These are phyloP conservation scores for Pseudolycoriella hygida DNA, from an alignment of 2,888 invertebrate genomes.

Conservation along the genomic window DNA sequence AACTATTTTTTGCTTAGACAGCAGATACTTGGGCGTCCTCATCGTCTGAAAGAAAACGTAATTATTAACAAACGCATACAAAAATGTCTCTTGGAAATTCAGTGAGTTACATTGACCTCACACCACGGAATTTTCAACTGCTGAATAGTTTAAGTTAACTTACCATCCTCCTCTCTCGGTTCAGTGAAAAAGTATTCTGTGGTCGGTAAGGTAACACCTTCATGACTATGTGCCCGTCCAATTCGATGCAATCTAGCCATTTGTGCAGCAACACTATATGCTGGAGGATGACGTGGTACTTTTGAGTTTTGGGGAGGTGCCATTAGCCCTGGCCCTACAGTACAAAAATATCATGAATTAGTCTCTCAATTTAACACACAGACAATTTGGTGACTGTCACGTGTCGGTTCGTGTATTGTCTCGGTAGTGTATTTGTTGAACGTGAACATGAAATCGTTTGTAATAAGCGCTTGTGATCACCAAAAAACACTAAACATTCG, in stretches of 20 bases:
- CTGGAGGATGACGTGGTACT: slow-evolving; percentile 42
- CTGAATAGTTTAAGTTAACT: slow-evolving; percentile 2
- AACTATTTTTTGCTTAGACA: slow-evolving; percentile 10
- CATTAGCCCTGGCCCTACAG: slow-evolving; percentile 9
- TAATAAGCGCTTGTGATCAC: no score
- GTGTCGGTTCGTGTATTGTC: no score
- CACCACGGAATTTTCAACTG: background rate
- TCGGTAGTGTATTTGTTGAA: no score
- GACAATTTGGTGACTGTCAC: no score
- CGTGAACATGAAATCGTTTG: no score
- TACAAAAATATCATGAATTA: background rate
- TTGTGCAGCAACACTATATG: slow-evolving; percentile 72
- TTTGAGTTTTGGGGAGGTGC: slow-evolving; percentile 9
- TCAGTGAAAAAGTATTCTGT: slow-evolving; percentile 4
- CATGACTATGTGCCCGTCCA: slow-evolving; percentile 71
- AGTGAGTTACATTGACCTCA: no score
- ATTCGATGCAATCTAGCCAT: slow-evolving; percentile 68
- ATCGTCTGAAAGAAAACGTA: slow-evolving; percentile 13
- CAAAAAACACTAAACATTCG: no score
- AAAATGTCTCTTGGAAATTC: background rate
- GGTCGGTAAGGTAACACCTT: slow-evolving; percentile 52
- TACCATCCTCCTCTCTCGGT: slow-evolving; percentile 13
- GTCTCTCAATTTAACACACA: no score
- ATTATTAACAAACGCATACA: background rate
- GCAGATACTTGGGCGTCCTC: slow-evolving; percentile 16